A percentile compares a stretch with the other conserved stretches of the same genome.
Conservation (phyloP, 2,113 vertebrate genomes). For the Machaerirhynchus nigripectus region DNA sequence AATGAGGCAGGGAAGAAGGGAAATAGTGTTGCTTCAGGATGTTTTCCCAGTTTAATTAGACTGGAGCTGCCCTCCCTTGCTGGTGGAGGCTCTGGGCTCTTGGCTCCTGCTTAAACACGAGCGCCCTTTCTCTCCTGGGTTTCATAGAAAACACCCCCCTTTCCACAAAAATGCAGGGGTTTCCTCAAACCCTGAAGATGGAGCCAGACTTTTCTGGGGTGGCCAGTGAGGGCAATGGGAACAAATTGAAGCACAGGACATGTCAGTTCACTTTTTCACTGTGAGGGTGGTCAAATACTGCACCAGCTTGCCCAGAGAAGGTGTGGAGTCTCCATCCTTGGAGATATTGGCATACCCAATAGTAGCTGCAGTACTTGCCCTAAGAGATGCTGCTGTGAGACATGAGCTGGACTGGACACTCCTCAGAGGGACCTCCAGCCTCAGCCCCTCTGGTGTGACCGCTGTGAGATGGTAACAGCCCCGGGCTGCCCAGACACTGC, state of each 20-base stretch:
- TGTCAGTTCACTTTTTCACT: neutral
- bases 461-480: neutral
- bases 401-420: fast-evolving
- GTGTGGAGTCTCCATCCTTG: neutral
- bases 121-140: neutral
- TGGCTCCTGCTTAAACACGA: neutral
- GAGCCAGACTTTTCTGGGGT: neutral
- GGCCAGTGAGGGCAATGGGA: neutral
- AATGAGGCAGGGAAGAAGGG: neutral
- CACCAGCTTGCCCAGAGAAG: neutral
- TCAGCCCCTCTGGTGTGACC: neutral
- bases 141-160: neutral
- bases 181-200: neutral
- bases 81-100: neutral
- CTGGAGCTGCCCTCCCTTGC: neutral
- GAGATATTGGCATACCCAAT: neutral
- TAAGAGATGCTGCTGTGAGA: neutral
- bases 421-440: neutral
- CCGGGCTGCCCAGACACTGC: neutral
- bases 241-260: neutral
- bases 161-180: neutral
- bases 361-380: neutral
- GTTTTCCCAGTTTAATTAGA: neutral
- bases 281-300: neutral
- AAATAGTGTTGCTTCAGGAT: fast-evolving